Conservation (phyloP, 2,888 invertebrate species). For the Trachelus troglodyta region DNA sequence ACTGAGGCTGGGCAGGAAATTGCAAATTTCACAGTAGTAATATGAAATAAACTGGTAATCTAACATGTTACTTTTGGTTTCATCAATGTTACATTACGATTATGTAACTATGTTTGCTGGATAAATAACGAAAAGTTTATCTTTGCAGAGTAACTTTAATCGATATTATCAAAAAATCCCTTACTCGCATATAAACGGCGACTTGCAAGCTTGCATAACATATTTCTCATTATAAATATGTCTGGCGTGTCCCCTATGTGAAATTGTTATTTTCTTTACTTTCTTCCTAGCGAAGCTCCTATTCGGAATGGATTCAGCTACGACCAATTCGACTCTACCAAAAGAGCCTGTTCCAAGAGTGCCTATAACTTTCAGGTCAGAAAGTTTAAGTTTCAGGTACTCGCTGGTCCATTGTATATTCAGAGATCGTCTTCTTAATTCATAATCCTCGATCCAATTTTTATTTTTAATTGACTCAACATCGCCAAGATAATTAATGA, state of each 20-base stretch:
- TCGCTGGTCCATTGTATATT: constrained; percentile 55
- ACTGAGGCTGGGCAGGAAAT: too few relatives aligned
- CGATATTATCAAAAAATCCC: constrained; percentile 2
- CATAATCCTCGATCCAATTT: constrained; percentile 47
- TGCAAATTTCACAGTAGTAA: too few relatives aligned
- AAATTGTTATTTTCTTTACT: constrained; percentile 73
- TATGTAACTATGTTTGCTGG: background rate
- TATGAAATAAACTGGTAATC: too few relatives aligned
- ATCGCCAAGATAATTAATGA: constrained; percentile 85
- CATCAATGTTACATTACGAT: background rate
- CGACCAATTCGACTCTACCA: constrained; percentile 83
- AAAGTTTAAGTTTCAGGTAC: constrained; percentile 76
- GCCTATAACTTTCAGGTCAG: constrained; percentile 82
- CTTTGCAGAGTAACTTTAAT: constrained; percentile 4
- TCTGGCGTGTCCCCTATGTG: constrained; percentile 73
- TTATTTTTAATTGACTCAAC: constrained; percentile 74
- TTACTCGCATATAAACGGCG: constrained; percentile 78
- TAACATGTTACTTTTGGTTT: too few relatives aligned
- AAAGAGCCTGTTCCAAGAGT: constrained; percentile 93
- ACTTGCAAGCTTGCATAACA: constrained; percentile 74
- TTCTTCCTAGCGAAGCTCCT: constrained; percentile 73
- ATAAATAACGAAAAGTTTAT: background rate
- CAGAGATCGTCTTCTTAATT: constrained; percentile 28
- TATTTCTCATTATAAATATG: constrained; percentile 75
- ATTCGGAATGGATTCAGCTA: constrained; percentile 48